These are phyloP conservation scores for Athene cunicularia DNA, from an alignment of 2,113 vertebrate species.

Conservation along the genomic window DNA sequence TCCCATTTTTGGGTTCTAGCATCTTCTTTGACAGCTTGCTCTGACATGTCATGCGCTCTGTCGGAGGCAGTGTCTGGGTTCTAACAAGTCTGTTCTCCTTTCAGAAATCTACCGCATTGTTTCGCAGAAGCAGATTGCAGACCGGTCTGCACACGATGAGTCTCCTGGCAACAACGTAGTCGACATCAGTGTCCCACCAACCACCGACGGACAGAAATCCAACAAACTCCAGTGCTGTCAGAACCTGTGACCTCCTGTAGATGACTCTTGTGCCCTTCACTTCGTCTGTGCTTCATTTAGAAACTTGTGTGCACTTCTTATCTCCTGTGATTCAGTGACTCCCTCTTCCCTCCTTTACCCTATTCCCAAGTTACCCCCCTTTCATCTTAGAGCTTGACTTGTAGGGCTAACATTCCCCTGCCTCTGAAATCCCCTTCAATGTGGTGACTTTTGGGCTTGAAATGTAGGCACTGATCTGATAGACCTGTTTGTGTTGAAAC, in stretches of 20 bases:
- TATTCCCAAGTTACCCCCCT: background rate
- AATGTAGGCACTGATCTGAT: constrained; percentile 49
- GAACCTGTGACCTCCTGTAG: constrained; percentile 85
- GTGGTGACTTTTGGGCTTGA: constrained; percentile 58
- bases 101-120: constrained; percentile 97
- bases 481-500: constrained; percentile 45
- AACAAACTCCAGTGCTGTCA: constrained; percentile 96
- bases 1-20: background rate
- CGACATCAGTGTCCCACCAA: constrained; percentile 95
- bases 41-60: accelerated
- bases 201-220: constrained; percentile 91
- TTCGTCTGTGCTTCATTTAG: constrained; percentile 72
- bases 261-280: constrained; percentile 50
- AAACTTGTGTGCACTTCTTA: constrained; percentile 74
- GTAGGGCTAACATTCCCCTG: constrained; percentile 76
- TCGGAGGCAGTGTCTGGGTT: background rate
- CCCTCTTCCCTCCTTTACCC: constrained; percentile 40
- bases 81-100: background rate
- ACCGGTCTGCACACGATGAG: constrained; percentile 90
- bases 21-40: background rate
- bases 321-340: constrained; percentile 67
- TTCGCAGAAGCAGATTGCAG: constrained; percentile 96
- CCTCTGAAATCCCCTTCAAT: constrained; percentile 33
- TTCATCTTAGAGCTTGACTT: constrained; percentile 57
- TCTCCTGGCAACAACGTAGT: constrained; percentile 98